These are phyloP conservation scores for Gallinago stenura DNA, from an alignment of 2,797 vertebrate species.

Conservation along the genomic window DNA sequence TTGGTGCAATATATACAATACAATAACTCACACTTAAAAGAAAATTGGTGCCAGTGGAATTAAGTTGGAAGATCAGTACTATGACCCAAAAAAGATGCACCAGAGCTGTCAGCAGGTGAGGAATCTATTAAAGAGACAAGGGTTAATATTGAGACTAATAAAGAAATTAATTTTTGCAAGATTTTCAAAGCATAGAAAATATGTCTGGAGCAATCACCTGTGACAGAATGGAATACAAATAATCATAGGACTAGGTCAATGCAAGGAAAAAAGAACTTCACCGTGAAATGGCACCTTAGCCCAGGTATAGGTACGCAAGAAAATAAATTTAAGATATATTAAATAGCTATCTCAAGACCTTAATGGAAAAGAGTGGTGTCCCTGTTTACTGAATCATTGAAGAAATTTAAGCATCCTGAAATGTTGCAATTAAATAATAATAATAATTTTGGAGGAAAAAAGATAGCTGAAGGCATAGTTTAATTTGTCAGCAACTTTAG, in stretches of 20 bases:
- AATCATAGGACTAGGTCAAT: background rate
- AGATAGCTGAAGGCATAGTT: background rate
- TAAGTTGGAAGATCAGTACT: background rate
- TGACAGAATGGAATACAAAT: background rate
- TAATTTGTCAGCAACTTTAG: conserved; percentile 20
- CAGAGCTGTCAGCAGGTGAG: background rate
- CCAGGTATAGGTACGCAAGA: too few relatives aligned
- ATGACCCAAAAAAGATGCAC: background rate
- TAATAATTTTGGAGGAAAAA: rapidly evolving
- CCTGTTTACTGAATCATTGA: background rate
- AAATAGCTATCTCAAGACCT: background rate
- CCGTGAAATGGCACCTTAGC: background rate
- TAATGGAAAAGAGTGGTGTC: background rate
- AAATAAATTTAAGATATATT: too few relatives aligned
- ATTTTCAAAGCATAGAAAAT: background rate
- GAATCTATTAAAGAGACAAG: background rate
- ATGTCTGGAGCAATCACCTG: background rate
- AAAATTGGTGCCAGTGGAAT: background rate
- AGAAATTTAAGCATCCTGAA: background rate
- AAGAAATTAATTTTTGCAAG: background rate
- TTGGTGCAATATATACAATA: too few relatives aligned
- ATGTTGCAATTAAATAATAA: conserved; percentile 13
- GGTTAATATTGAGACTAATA: background rate
- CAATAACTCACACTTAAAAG: background rate
- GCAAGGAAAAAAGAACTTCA: background rate